Conservation (phyloP, 1,140 invertebrate genomes). For the Lasioglossum albipes region DNA sequence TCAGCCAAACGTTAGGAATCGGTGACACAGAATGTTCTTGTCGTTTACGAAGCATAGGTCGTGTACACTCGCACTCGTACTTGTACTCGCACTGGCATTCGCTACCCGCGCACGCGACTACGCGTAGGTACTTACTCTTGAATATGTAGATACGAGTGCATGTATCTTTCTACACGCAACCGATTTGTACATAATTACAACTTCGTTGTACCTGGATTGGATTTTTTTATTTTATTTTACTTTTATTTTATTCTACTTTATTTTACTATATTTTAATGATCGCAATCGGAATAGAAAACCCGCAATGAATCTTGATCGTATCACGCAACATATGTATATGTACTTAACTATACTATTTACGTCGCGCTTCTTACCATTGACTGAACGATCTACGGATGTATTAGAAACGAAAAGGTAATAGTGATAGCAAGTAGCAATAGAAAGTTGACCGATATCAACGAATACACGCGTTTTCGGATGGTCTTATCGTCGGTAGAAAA, state of each 20-base stretch:
- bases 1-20: background rate
- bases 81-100: too few relatives aligned
- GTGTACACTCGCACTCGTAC: too few relatives aligned
- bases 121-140: background rate
- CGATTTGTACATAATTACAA: constrained; percentile 23
- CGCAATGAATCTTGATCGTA: background rate
- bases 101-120: background rate
- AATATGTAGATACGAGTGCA: background rate
- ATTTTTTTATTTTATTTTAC: background rate
- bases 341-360: constrained; percentile 10
- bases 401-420: background rate
- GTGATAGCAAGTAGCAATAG: background rate
- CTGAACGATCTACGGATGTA: background rate
- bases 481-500: background rate
- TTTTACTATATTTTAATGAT: background rate
- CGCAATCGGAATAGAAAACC: background rate
- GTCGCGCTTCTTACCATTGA: background rate
- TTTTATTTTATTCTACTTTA: too few relatives aligned
- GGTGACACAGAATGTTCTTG: background rate
- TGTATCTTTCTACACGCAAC: background rate
- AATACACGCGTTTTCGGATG: background rate
- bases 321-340: background rate
- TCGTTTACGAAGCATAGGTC: background rate
- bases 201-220: constrained; percentile 28
- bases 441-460: background rate